Evolutionary conservation across 1,140 invertebrate species (phyloP), one percentile per base, ranked within the genome.

Genomic region (Adoxophyes honmai): DNA sequence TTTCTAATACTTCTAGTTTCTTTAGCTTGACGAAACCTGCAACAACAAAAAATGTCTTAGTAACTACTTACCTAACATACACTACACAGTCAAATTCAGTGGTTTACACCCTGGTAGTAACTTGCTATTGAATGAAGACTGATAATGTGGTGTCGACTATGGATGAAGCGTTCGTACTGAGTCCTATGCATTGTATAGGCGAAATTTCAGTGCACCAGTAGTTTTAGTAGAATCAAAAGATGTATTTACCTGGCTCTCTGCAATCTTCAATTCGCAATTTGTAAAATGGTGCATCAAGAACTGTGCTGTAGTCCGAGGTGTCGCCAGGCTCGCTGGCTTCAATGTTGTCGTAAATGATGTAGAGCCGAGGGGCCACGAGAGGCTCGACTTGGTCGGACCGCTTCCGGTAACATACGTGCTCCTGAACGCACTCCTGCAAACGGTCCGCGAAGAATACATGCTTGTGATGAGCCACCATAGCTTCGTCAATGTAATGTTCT

Each of bases 281-380:
- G 70, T 94, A 93, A 42, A 90, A 91, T 0, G 91, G 87, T 2
- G 91, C 91, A 70, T 93, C 91, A n/a, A 91, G 89, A 34, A 93
- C 87, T 2, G 83, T 90, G 52, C 90, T 91, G 57, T 94, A 94
- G 34, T 93, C 90, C 8, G 89, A 86, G 4, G 86, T 84, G 62
- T 93, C 91, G 44, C 92, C 90, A 0, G 91, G 87, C 39, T 94
- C 91, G 10, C 90, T 91, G 1, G 95, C 91, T 63, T 95, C 93
- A n/a, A 95, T 90, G 64, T 95, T 95, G 59, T 96, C 93, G 66
- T 95, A 93, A 1, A 94, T 90, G 15, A 95, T 87, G 56, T 92
- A 94, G 9, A 95, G 91, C 14, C 94, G 88, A 7, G 93, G 90
- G 0, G 92, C 87, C n/a, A 91, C 89, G 7, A 95, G 69, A 0